Base-by-base conservation (phyloP, 2,888 invertebrate genomes). In the Tetheella fluctuosa region DNA sequence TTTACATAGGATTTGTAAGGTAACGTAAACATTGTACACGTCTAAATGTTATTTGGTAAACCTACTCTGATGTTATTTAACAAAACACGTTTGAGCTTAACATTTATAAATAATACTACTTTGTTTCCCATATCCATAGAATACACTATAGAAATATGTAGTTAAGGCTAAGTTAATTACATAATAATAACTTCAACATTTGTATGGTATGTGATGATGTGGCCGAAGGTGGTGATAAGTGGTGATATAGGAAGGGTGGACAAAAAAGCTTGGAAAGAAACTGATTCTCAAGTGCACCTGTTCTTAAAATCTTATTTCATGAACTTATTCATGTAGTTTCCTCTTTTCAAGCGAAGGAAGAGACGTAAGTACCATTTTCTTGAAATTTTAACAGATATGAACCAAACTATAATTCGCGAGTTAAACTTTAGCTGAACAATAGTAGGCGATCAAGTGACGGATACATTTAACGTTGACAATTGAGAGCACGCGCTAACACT, bases 11-110 rank as follows among this genome's bases (percentile, higher is more conserved):
- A 65, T 62, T 76, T 74, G 71, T 77, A 71, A 73, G 73, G 69
- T 74, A 75, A 73, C 68, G 71, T 80, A 84, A 83, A 85, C 80
- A 82, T 64, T 62, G 64, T 67, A 71, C 68, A 70, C 64, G 70
- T 68, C 64, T 61, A 57, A 67, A 71, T 67, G 66, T 64, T 78
- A 74, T 76, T 82, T 71, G 61, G 75, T 80, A 71, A 79, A 75
- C 73, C 68, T 58, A 65, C 64, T 68, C 64, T 70, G 67, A 77
- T 81, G 76, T 78, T 78, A 69, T 79, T 76, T 65, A 64, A 73
- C 73, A 64, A 63, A 76, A 76, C 78, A 76, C 70, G 77, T 73
- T 65, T 73, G 54, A 71, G 62, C 58, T 69, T 67, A 71, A 69
- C 68, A 68, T 73, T 73, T 64, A 48, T 48, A 48, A 48, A 48